Evolutionary conservation across 2,888 invertebrate genomes (phyloP), one percentile per base, ranked within the genome.

Genomic region (Drosophila setosimentum): DNA sequence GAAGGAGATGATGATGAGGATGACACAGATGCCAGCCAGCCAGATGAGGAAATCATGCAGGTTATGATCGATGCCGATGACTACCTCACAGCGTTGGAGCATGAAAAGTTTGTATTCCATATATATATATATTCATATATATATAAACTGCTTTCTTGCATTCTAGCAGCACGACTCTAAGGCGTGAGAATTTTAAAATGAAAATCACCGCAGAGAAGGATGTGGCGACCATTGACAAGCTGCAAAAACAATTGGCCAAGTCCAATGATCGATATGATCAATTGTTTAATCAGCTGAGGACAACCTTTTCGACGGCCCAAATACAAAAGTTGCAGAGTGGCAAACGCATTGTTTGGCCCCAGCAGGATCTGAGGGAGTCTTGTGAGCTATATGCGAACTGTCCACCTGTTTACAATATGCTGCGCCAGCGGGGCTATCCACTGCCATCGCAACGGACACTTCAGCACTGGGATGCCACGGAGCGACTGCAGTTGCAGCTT

Each of bases 31-130:
- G 45, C 45, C 45, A 62, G 50, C 16, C 27, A 21, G 27, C 24
- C 55, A 8, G 30, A 27, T 4, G 54, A 70, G 29, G 65, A 76
- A 30, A 33, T 65, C 3, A 13, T 58, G 0, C 35, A 76, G 29
- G 60, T 71, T 10, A 62, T 77, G n/a, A 57, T 73, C 30, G 53
- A 76, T 53, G 73, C 68, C 0, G 77, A 73, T 4, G 60, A 48
- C 1, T 77, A 77, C 21, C 57, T 77, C 0, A 69, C 33, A 30
- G 13, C 13, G 0, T 49, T 77, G 18, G 69, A 69, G 10, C 3
- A 8, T 5, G 69, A 77, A 48, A 77, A 77, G 77, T 77, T 24
- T 24, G 66, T 71, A 49, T 4, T 11, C 1, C 13, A 10, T 1
- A 33, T 3, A 16, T 1, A 33, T 3, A 16, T 1, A 24, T n/a